phyloP scores from a whole-genome alignment of 2,113 vertebrate species.

The Varanus komodoensis region DNA sequence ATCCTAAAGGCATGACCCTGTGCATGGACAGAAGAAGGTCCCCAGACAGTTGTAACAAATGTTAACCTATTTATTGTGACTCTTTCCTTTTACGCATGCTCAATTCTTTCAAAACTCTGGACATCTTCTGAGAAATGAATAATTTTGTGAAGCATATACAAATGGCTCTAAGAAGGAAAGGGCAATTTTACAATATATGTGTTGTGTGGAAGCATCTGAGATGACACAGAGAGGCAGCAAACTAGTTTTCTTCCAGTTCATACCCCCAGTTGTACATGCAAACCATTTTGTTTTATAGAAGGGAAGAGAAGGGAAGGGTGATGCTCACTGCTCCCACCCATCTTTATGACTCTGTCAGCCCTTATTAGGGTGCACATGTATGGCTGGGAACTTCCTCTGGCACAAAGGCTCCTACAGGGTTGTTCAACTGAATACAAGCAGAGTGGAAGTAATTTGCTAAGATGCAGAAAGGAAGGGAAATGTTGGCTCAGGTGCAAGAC shows the following conservation, averaged over 20 bases:
- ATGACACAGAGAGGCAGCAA: neutral
- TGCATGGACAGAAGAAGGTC: too few species aligned
- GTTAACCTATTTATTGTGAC: too few species aligned
- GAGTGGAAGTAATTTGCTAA: neutral
- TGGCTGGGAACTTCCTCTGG: neutral
- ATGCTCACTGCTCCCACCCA: neutral
- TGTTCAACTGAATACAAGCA: neutral
- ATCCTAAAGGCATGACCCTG: conserved; percentile 36
- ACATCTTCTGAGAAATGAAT: conserved; percentile 43
- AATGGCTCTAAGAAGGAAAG: neutral
- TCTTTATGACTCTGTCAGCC: neutral
- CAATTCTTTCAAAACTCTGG: conserved; percentile 46
- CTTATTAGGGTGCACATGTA: neutral
- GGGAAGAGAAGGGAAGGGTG: neutral
- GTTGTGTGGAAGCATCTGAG: neutral
- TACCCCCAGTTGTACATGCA: neutral
- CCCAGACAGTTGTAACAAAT: too few species aligned
- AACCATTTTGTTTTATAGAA: neutral
- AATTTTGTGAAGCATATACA: conserved; percentile 28
- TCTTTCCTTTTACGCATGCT: too few species aligned
- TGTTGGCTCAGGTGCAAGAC: neutral
- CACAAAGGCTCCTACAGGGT: neutral
- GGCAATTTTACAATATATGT: neutral
- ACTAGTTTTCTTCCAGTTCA: neutral
- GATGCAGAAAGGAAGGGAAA: neutral